Evolutionary conservation across 2,113 vertebrate species (phyloP), one percentile per base, ranked within the genome.

Genomic region (Albula goreensis): DNA sequence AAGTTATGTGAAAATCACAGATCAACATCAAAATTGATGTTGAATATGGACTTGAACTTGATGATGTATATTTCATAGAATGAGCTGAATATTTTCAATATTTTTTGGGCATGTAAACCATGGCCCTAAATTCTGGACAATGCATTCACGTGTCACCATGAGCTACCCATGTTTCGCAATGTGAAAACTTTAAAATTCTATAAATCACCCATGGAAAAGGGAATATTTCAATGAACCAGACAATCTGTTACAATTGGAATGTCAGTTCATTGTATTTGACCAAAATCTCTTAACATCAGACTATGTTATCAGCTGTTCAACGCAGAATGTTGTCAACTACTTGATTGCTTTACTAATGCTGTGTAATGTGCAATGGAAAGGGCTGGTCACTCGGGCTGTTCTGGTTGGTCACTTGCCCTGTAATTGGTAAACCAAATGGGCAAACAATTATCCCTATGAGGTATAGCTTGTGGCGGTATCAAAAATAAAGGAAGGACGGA

Each of bases 331-430:
- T 48, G 17, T 17, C 15, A 53, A 88, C 51, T 56, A 60, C 19
- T 51, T 90, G 74, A 89, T 91, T 89, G 87, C 84, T 90, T 89
- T 66, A 88, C 84, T 82, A 74, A 79, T 7, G 22, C 51, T 22
- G 2, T 22, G 17, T n/a, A 13, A 7, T 53, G 80, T 53, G 53
- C 10, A 53, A 19, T 66, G 60, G 60, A 66, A 66, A 4, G 60
- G 31, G 31, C 31, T 41, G 31, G 31, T 41, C 31, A 41, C 31
- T 41, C 31, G 1, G 31, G 31, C 31, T 1, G 1, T 41, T 41
- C 31, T 41, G 31, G 31, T 41, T 41, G 31, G 31, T 41, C 31
- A 41, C 31, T 41, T 41, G 31, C 31, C 31, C 31, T 41, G 31
- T 41, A 1, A 41, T 41, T 41, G 1, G 31, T 41, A 41, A 41